Evolutionary conservation across 1,140 invertebrate genomes (phyloP).

Genomic region (Pissodes strobi): DNA sequence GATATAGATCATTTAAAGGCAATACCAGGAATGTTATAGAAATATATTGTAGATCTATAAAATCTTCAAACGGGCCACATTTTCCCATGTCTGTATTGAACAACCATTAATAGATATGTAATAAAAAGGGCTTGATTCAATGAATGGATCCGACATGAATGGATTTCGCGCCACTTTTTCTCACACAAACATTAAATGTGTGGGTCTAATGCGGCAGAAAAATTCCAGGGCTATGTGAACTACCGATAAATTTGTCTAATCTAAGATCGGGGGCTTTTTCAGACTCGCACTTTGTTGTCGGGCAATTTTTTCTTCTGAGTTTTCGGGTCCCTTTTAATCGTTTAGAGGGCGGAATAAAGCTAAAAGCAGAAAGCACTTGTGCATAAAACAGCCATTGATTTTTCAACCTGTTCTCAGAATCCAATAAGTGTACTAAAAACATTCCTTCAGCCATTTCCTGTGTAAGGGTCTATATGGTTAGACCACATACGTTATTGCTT

Average conservation of each 20-base stretch:
- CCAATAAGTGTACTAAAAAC: constrained; percentile 34
- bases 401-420: constrained; percentile 36
- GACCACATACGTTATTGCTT: constrained; percentile 33
- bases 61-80: too few relatives aligned
- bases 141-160: constrained; percentile 23
- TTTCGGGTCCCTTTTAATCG: constrained; percentile 25
- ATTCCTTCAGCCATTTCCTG: constrained; percentile 30
- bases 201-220: constrained; percentile 28
- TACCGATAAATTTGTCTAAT: constrained; percentile 34
- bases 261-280: constrained; percentile 30
- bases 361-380: constrained; percentile 33
- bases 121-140: constrained; percentile 5
- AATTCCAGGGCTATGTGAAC: constrained; percentile 26
- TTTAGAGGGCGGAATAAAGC: constrained; percentile 27
- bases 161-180: constrained; percentile 24
- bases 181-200: constrained; percentile 26
- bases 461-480: constrained; percentile 23
- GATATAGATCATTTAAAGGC: too few relatives aligned
- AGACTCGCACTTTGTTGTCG: constrained; percentile 26
- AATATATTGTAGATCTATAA: too few relatives aligned
- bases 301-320: constrained; percentile 18
- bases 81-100: not conserved
- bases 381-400: constrained; percentile 35
- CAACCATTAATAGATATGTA: constrained; percentile 11
- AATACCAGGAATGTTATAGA: too few relatives aligned